Evolutionary conservation across 2,888 invertebrate genomes (phyloP), one percentile per base, ranked within the genome.

Genomic region (Sisyra nigra): DNA sequence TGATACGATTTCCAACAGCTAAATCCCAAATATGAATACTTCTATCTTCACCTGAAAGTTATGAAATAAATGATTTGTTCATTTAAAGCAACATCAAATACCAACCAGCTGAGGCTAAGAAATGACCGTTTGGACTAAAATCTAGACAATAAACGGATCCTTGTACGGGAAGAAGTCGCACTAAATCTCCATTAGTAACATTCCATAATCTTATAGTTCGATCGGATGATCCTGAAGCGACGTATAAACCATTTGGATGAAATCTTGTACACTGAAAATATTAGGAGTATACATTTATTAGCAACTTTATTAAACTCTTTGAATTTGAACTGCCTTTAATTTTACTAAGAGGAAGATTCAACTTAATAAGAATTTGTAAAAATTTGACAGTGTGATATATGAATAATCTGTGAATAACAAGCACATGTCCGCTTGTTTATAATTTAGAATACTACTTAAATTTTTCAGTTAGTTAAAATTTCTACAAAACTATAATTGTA

Each of bases 181-280:
- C 76, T 40, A 86, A 68, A 50, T 79, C 79, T 9, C 85, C 89
- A 55, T 85, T 84, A 47, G 82, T 78, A 42, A 87, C 74, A 50
- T 76, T 80, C 92, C 92, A 94, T 53, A 94, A 64, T 29, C 92
- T 74, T 39, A 92, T 78, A 32, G 82, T 83, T 57, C 81, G 80
- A 66, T 94, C 94, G n/a, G 81, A 75, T 2, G 92, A 87, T 8
- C 91, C 93, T 0, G 88, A 86, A 31, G 88, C 91, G 50, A 93
- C 57, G 59, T 94, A 93, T 52, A 80, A 76, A 50, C 84, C 81
- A 62, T 92, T 94, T 1, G 92, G 89, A 66, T 94, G 94, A 65
- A 94, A 92, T 54, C 80, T 78, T n/a, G 87, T 72, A 57, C 80
- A 76, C 82, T 83, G 58, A 35, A 60, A 24, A 24, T 24, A n/a